Conservation (phyloP, 37 sponge, comb jelly and placozoan genomes). For the Chondrosia reniformis region DNA sequence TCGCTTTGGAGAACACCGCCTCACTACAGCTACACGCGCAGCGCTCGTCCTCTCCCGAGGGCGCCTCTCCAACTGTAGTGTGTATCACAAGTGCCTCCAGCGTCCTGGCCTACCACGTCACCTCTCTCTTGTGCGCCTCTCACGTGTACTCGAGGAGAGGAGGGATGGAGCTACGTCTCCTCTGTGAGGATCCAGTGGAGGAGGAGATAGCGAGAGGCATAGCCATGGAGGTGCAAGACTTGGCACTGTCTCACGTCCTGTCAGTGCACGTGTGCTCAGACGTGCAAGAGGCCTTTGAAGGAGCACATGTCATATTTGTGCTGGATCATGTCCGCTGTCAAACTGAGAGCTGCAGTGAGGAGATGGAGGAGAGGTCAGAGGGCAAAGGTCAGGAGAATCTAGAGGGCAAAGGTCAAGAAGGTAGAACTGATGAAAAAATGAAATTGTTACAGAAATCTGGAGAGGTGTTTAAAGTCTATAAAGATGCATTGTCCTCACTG, state of each 20-base stretch:
- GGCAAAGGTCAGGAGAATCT: too few relatives aligned
- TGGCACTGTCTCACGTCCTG: conserved; percentile 45
- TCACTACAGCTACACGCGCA: neutral
- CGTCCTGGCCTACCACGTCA: conserved; percentile 56
- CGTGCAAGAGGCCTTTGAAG: conserved; percentile 40
- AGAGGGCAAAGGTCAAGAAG: too few relatives aligned
- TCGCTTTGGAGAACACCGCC: conserved; percentile 38
- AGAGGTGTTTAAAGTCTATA: too few relatives aligned
- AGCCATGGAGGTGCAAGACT: conserved; percentile 71
- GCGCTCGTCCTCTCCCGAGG: neutral
- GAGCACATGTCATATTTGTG: conserved; percentile 40
- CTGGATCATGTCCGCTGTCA: conserved; percentile 7
- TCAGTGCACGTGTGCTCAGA: conserved; percentile 13
- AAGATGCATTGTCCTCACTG: too few relatives aligned
- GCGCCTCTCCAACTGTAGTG: conserved; percentile 20
- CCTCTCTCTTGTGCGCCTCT: neutral
- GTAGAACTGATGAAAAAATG: too few relatives aligned
- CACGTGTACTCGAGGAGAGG: conserved; percentile 29
- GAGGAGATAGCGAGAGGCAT: conserved; percentile 18
- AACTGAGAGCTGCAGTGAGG: neutral
- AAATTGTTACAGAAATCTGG: too few relatives aligned
- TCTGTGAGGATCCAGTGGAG: neutral
- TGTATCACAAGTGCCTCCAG: conserved; percentile 54
- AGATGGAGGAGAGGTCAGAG: too few relatives aligned
- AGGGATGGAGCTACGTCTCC: conserved; percentile 46